These are phyloP conservation scores for Apis dorsata DNA, from an alignment of 1,140 invertebrate genomes.

Conservation along the genomic window DNA sequence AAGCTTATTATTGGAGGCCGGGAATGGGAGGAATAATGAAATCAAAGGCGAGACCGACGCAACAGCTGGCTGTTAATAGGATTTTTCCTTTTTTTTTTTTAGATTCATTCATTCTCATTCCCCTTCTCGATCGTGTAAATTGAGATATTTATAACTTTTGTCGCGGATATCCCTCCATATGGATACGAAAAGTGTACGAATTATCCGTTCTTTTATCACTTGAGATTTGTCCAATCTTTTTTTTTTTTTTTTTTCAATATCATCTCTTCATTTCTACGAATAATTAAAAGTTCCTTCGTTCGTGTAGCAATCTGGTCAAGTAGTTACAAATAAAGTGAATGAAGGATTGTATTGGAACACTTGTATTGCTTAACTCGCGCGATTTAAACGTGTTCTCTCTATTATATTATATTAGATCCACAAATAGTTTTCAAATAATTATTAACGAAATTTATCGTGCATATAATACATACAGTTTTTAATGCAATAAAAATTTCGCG, in stretches of 20 bases:
- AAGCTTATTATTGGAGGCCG: constrained; percentile 27
- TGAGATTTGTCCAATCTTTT: no score
- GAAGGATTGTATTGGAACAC: no score
- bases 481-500: neutral
- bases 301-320: no score
- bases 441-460: neutral
- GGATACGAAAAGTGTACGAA: neutral
- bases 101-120: no score
- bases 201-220: no score
- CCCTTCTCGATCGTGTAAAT: neutral
- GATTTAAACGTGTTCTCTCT: no score
- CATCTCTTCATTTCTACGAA: no score
- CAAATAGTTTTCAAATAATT: neutral
- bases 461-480: neutral
- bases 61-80: neutral
- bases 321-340: no score
- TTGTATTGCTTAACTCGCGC: no score
- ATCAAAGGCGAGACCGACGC: neutral
- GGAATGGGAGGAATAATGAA: constrained; percentile 14
- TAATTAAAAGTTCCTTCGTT: no score
- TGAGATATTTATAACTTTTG: neutral
- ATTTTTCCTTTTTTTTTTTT: neutral
- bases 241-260: no score
- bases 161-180: no score
- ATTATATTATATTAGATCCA: neutral